Percentiles rank a stretch among this genome's conserved stretches.
Evolutionary conservation across 1,140 invertebrate species (phyloP).

Genomic region (Caenorhabditis tropicalis): DNA sequence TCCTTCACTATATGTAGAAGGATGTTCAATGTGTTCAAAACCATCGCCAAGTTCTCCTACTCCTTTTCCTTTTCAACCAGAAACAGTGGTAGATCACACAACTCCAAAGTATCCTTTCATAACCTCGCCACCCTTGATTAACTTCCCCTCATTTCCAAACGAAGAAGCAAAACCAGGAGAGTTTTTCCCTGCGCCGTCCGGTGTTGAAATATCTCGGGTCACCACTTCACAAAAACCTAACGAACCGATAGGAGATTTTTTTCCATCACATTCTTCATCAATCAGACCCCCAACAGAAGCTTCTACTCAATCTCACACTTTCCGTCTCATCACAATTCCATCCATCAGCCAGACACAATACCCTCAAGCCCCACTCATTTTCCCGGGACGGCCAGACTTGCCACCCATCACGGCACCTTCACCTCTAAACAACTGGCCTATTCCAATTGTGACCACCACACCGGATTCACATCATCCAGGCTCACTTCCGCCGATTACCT

Average conservation of each 20-base stretch:
- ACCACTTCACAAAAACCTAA: background rate
- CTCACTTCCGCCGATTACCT: constrained; percentile 34
- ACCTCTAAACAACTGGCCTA: constrained; percentile 26
- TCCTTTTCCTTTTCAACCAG: background rate
- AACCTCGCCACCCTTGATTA: background rate
- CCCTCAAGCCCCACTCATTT: constrained; percentile 24
- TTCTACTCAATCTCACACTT: background rate
- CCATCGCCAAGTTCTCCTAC: background rate
- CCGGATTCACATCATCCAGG: constrained; percentile 22
- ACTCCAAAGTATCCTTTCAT: constrained; percentile 24
- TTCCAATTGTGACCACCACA: constrained; percentile 30
- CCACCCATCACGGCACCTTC: constrained; percentile 38
- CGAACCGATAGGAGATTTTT: constrained; percentile 21
- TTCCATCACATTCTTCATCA: constrained; percentile 2
- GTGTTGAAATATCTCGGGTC: constrained; percentile 1
- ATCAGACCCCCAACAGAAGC: background rate
- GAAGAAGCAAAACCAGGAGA: background rate
- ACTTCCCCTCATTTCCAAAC: background rate
- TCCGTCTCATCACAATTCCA: background rate
- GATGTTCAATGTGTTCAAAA: constrained; percentile 31
- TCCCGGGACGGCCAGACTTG: constrained; percentile 21
- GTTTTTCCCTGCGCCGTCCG: background rate
- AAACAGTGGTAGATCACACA: background rate
- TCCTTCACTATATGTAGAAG: background rate
- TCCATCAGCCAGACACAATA: background rate